Base-by-base conservation (phyloP, 1,140 invertebrate species). In the Drosophila serrata region DNA sequence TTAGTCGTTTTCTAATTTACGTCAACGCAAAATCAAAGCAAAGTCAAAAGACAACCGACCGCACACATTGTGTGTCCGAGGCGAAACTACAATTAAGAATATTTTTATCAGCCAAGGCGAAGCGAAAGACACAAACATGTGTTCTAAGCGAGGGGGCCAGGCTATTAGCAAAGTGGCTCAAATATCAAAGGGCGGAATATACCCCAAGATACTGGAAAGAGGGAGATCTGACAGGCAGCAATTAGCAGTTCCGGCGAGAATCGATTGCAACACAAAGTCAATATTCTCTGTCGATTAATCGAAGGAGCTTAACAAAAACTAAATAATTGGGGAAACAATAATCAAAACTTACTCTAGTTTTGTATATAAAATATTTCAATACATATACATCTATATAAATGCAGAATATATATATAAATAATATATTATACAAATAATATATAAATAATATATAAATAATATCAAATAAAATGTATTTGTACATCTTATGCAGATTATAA, bases 101-200 rank as follows among this genome's bases (percentile, higher is more conserved):
- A 88, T 87, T 88, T 87, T 72, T 84, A 84, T 67, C 84, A 86
- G 59, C 67, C 69, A 40, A 67, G 74, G 27, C 22, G n/a, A n/a
- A n/a, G n/a, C n/a, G n/a, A n/a, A n/a, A n/a, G n/a, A 37, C 40
- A 24, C n/a, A 31, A 17, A 29, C 6, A 2, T 40, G n/a, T 11
- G 6, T 31, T 3, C 3, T 6, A 13, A 6, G 9, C 6, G 17
- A 43, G 22, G 48, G 27, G 61, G 22, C 42, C 60, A 53, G 60
- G 84, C 84, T 88, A 88, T 88, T 88, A 90, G 84, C 80, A 90
- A 75, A 90, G 67, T 74, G 80, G 75, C 84, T 88, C 84, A 84
- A 88, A 88, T 88, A 88, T 88, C 84, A 88, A 88, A 88, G 85
- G 68, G 62, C 79, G 75, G 46, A 46, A 62, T 69, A 51, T 29